Base-by-base conservation (phyloP, 2,113 vertebrate genomes). In the Gobiocypris rarus region DNA sequence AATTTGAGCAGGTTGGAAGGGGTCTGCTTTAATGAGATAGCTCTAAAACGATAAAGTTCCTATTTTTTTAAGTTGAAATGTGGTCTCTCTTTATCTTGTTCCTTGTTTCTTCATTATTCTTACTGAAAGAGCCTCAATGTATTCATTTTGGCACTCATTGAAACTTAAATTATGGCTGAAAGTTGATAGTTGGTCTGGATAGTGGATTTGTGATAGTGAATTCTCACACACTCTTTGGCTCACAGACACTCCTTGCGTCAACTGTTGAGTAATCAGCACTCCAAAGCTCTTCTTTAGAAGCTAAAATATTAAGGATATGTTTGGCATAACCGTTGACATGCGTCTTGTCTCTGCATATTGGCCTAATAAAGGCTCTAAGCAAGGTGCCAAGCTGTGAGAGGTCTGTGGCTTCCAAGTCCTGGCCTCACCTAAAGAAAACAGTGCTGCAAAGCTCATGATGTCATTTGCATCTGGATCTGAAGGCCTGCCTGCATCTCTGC, bases 391-490 rank as follows among this genome's bases (percentile, higher is more conserved):
- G 83, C 78, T 89, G 58, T 38, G 38, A 85, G 74, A 86, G 82
- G 85, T 79, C 75, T 70, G 54, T 52, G 81, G 8, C 74, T 76
- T 89, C 88, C 52, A 10, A 83, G 77, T 81, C 87, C 70, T 81
- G 89, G 88, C 84, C 89, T 87, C 90, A 79, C 48, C 28, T 83
- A 87, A 90, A 90, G 86, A 89, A 90, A 91, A 92, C 82, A 82
- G 86, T 65, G 50, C 86, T 78, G 4, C 83, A 86, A 41, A 82
- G 71, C 59, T 81, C 75, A 91, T 92, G 91, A 93, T 89, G 89
- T 93, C 90, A 93, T 89, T 78, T 2, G 0, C 84, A 88, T 91
- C 89, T 91, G 87, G 86, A 59, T n/a, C 71, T 83, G 73, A 90
- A 88, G n/a, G 34, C 8, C 84, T 81, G 65, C 8, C 31, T 70